These are phyloP conservation scores for Drosophila ficusphila DNA, from an alignment of 1,140 invertebrate species.

Conservation along the genomic window DNA sequence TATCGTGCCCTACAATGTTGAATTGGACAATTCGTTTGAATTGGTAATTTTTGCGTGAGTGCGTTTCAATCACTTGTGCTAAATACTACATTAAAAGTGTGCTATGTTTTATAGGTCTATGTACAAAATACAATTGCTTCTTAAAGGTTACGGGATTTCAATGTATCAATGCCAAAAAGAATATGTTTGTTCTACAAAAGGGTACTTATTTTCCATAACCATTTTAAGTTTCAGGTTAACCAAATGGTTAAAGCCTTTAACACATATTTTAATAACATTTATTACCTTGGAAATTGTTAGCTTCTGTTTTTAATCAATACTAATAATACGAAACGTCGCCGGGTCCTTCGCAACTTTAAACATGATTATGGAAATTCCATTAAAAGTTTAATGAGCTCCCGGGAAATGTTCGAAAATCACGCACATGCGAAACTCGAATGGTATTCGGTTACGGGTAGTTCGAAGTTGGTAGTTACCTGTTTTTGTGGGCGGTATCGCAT, in stretches of 20 bases:
- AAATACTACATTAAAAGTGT: too few species aligned
- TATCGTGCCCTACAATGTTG: not conserved
- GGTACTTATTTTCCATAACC: too few species aligned
- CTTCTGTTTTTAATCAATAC: conserved; percentile 17
- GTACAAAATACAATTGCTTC: too few species aligned
- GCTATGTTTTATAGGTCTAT: too few species aligned
- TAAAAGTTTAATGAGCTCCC: conserved; percentile 58
- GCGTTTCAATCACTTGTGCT: too few species aligned
- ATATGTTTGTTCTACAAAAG: too few species aligned
- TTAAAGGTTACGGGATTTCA: too few species aligned
- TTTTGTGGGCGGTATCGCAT: conserved; percentile 23
- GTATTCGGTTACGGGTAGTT: not conserved
- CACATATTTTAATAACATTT: not conserved
- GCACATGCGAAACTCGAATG: conserved; percentile 36
- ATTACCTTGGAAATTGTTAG: not conserved
- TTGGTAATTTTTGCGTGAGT: conserved; percentile 8
- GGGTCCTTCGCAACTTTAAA: conserved; percentile 41
- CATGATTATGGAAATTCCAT: conserved; percentile 71
- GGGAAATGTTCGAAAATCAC: conserved; percentile 67
- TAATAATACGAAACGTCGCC: not conserved
- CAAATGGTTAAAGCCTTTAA: too few species aligned
- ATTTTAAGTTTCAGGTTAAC: too few species aligned
- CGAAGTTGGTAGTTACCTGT: not conserved
- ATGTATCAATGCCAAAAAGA: too few species aligned
- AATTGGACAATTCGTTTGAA: not conserved